A percentile compares a stretch with the other conserved stretches of the same genome.
Evolutionary conservation across 92 coral and sea anemone genomes (phyloP).

Genomic region (Bergia sp.): DNA sequence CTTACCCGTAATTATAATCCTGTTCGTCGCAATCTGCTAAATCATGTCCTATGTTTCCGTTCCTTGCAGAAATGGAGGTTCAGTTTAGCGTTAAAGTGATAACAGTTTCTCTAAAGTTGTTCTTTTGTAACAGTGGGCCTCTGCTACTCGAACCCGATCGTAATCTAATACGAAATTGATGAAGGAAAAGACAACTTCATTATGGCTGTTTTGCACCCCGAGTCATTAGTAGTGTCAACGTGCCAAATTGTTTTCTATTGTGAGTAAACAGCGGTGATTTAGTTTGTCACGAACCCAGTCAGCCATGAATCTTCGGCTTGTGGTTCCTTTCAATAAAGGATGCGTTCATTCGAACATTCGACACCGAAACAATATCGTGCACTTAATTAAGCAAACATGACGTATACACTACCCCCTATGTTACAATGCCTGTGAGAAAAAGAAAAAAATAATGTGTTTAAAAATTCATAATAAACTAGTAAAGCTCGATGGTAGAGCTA

Average conservation of each 20-base stretch:
- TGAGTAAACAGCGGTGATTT: constrained; percentile 31
- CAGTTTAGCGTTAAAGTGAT: neutral
- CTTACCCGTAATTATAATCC: neutral
- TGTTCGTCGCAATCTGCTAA: neutral
- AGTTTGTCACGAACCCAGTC: neutral
- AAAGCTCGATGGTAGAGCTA: neutral
- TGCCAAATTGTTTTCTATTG: constrained; percentile 22
- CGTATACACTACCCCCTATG: neutral
- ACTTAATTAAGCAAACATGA: constrained; percentile 13
- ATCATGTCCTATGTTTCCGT: neutral
- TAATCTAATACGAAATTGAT: constrained; percentile 33
- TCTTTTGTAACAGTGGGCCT: neutral
- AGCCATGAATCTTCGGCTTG: neutral
- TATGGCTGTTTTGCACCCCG: constrained; percentile 1
- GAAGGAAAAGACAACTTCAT: constrained; percentile 30
- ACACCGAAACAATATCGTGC: neutral
- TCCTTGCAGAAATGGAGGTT: neutral
- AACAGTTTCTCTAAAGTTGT: neutral
- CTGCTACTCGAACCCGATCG: neutral
- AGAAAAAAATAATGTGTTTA: neutral
- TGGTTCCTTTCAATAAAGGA: neutral
- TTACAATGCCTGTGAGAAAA: neutral
- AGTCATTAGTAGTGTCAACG: constrained; percentile 36
- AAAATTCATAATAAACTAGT: neutral
- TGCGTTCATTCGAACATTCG: neutral